Conservation (phyloP, 1,140 invertebrate species). For the roundworm (Caenorhabditis elegans) region WBcel235 BX284605.5:2236001-2236500, state of each 20-base stretch:
- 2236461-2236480: too few species aligned
- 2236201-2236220: neutral
- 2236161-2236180: neutral
- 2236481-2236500: too few species aligned
- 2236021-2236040: too few species aligned
- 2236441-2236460: too few species aligned
- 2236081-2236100: neutral
- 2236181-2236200: neutral
- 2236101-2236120: neutral
- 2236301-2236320: neutral
- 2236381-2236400: neutral
- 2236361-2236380: neutral
- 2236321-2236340: neutral
- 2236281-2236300: neutral
- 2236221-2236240: conserved; percentile 18
- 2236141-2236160: neutral
- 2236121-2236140: neutral
- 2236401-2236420: neutral
- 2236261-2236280: neutral
- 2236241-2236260: neutral
- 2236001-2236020: neutral
- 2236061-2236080: neutral
- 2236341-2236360: conserved; percentile 6
- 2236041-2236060: neutral
- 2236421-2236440: too few species aligned